A percentile compares a stretch with the other conserved stretches of the same genome.
Evolutionary conservation across 1,140 invertebrate genomes (phyloP).

Genomic region (Brachionus asplanchnoidis): DNA sequence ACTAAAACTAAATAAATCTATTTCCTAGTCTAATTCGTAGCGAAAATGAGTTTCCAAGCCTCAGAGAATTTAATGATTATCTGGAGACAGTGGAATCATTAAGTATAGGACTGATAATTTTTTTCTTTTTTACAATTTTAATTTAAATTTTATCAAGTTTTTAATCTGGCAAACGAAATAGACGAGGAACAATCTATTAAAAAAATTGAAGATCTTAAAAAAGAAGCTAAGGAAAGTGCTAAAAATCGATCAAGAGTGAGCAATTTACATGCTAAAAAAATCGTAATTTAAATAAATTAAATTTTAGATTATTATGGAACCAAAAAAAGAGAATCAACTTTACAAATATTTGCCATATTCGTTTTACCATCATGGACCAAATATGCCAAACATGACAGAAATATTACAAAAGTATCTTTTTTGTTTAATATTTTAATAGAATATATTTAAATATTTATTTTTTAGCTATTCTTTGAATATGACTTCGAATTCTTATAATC

Average conservation of each 20-base stretch:
- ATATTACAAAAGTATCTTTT: slow-evolving; percentile 13
- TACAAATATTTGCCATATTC: neutral
- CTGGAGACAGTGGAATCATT: slow-evolving; percentile 40
- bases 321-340: slow-evolving; percentile 29
- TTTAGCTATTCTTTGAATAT: neutral
- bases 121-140: neutral
- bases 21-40: slow-evolving; percentile 25
- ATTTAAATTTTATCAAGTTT: neutral
- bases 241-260: slow-evolving; percentile 30
- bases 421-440: neutral
- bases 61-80: slow-evolving; percentile 40
- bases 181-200: slow-evolving; percentile 30
- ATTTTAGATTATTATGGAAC: neutral
- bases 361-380: slow-evolving; percentile 32
- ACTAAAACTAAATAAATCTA: neutral
- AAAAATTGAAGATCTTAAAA: slow-evolving; percentile 38
- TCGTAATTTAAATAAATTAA: neutral
- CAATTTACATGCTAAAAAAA: neutral
- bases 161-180: slow-evolving; percentile 39
- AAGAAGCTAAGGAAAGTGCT: slow-evolving; percentile 40
- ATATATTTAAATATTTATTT: neutral
- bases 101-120: neutral
- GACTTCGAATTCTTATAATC: neutral
- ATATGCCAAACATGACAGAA: slow-evolving; percentile 7
- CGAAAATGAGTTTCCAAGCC: slow-evolving; percentile 30